Evolutionary conservation across 2,888 invertebrate species (phyloP), one percentile per base, ranked within the genome.

Genomic region (Tetanocera ferruginea): DNA sequence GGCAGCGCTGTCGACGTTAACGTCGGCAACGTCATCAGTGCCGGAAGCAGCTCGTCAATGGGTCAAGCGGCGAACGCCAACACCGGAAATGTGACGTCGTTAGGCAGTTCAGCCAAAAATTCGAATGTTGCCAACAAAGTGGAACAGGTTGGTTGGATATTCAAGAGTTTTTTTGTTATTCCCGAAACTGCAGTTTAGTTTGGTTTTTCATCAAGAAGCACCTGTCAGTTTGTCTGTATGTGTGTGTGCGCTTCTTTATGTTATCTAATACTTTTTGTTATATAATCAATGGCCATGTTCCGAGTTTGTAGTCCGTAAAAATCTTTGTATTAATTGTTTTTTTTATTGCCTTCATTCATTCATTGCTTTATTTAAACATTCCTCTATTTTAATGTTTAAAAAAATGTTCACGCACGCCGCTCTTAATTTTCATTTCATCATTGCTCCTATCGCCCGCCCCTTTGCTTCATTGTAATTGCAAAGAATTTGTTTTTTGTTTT

Each of bases 101-200:
- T 52, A 31, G 51, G 43, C 31, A 71, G 34, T 9, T 71, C 55
- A 52, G 52, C 14, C 19, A 55, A n/a, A 43, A 31, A 57, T 60
- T 76, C 60, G 34, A 69, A 69, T 69, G 76, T 67, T 67, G 67
- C 76, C 69, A 76, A 76, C 34, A 57, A 60, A n/a, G 37, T 69
- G 57, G 74, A 74, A 64, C 64, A 74, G 74, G 66, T 66, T n/a
- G 55, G 52, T n/a, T n/a, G 14, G 19, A 43, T 37, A 31, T 37
- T 31, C 5, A 37, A 19, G 17, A 34, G 17, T 31, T 11, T 28
- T 11, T 64, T 28, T 37, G n/a, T 37, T n/a, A 37, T 43, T 49
- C 23, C 23, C 1, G 4, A 66, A 37, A 31, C 17, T 6, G 1
- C 11, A 14, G 0, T 31, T 8, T n/a, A 9, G 8, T 19, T 14